These are phyloP conservation scores for Strix aluco DNA, from an alignment of 2,113 vertebrate genomes.

Conservation along the genomic window DNA sequence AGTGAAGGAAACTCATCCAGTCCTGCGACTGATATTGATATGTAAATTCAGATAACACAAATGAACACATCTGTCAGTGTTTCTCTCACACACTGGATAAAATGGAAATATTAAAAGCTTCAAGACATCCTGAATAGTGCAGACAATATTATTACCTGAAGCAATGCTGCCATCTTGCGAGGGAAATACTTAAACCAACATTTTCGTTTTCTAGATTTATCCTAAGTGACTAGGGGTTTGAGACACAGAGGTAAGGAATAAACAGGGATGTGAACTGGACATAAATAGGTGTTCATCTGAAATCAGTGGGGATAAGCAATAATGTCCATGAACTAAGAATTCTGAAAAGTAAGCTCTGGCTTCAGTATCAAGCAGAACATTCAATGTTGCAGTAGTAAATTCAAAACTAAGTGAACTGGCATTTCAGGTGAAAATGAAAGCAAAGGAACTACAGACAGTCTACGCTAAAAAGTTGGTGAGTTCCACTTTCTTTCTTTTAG, in stretches of 20 bases:
- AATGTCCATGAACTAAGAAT: neutral
- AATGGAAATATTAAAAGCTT: neutral
- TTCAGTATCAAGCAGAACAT: neutral
- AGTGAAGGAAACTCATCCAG: neutral
- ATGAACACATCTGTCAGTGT: neutral
- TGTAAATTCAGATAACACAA: neutral
- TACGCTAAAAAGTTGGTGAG: neutral
- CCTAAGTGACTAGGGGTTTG: neutral
- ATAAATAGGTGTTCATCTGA: neutral
- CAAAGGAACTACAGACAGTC: neutral
- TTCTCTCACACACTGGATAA: neutral
- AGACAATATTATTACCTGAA: neutral
- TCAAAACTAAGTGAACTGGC: neutral
- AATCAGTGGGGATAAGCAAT: neutral
- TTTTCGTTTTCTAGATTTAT: neutral
- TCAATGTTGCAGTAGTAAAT: neutral
- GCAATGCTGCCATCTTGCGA: slow-evolving; percentile 65
- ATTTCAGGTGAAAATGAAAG: neutral
- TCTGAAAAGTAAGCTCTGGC: neutral
- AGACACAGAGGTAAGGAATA: neutral
- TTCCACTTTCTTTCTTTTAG: neutral
- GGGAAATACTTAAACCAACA: neutral
- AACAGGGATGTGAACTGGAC: neutral
- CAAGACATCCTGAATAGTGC: neutral
- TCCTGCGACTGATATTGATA: neutral